These are phyloP conservation scores for Astropecten irregularis DNA, from an alignment of 53 echinoderm and acorn worm genomes.

Conservation along the genomic window DNA sequence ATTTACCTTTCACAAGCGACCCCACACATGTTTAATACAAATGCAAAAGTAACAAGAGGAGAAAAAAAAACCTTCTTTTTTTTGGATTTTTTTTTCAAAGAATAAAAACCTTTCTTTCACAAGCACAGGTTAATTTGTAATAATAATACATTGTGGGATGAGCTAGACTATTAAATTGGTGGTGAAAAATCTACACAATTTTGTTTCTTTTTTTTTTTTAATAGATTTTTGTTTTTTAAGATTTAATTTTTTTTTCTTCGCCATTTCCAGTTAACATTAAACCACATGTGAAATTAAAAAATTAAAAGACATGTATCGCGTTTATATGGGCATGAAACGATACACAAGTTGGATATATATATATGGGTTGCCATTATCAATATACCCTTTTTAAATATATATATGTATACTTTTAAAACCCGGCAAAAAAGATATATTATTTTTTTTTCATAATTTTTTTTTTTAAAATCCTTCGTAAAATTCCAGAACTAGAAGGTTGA, in stretches of 20 bases:
- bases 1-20: background rate
- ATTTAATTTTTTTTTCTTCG: background rate
- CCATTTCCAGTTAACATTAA: slow-evolving; percentile 37
- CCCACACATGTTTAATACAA: slow-evolving; percentile 4
- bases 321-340: slow-evolving; percentile 23
- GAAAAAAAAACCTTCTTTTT: background rate
- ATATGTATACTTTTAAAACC: slow-evolving; percentile 39
- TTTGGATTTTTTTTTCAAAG: slow-evolving; percentile 8
- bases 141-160: slow-evolving; percentile 14
- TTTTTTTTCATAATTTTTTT: no score
- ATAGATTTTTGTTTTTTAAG: background rate
- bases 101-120: slow-evolving; percentile 2
- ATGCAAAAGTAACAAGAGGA: background rate
- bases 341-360: slow-evolving; percentile 28
- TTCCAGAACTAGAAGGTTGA: background rate
- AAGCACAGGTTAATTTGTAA: slow-evolving; percentile 24
- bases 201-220: background rate
- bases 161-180: slow-evolving; percentile 44
- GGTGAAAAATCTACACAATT: slow-evolving; percentile 49
- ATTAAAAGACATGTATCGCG: slow-evolving; percentile 15
- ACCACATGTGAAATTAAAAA: slow-evolving; percentile 45
- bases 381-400: slow-evolving; percentile 22
- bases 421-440: slow-evolving; percentile 22
- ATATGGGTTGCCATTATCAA: background rate
- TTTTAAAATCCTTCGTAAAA: no score